Conservation (phyloP, 2,797 vertebrate genomes). For the Hippoglossus hippoglossus region DNA sequence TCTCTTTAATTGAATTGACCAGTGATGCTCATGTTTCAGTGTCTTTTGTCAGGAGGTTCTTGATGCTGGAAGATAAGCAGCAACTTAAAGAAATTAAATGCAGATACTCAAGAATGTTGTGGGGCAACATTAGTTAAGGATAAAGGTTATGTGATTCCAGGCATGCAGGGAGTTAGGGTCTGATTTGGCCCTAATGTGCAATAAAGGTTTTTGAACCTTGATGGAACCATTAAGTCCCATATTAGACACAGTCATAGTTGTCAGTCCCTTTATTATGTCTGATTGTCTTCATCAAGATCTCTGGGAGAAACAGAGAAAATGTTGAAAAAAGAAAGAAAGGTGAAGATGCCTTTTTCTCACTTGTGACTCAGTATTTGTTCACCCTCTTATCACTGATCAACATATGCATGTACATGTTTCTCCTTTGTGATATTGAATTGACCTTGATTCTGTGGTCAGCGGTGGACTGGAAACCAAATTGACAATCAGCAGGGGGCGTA, state of each 20-base stretch:
- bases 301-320: no score
- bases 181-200: background rate
- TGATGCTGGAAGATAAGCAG: constrained; percentile 59
- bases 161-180: background rate
- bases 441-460: constrained; percentile 67
- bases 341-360: background rate
- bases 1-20: constrained; percentile 60
- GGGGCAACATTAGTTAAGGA: constrained; percentile 7
- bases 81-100: constrained; percentile 74
- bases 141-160: background rate
- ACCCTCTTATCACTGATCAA: constrained; percentile 20
- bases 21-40: constrained; percentile 66
- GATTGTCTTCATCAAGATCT: no score
- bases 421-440: constrained; percentile 58
- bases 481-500: constrained; percentile 70
- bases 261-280: no score
- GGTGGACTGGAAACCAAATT: constrained; percentile 64
- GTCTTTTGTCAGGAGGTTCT: constrained; percentile 52
- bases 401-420: constrained; percentile 36
- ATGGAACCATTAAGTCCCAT: no score
- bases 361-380: background rate
- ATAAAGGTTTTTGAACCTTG: background rate
- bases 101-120: constrained; percentile 40
- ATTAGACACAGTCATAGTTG: no score
- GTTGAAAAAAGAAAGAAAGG: no score